Evolutionary conservation across 2,888 invertebrate species (phyloP), one percentile per base, ranked within the genome.

Genomic region (Hypomecis atomaria): DNA sequence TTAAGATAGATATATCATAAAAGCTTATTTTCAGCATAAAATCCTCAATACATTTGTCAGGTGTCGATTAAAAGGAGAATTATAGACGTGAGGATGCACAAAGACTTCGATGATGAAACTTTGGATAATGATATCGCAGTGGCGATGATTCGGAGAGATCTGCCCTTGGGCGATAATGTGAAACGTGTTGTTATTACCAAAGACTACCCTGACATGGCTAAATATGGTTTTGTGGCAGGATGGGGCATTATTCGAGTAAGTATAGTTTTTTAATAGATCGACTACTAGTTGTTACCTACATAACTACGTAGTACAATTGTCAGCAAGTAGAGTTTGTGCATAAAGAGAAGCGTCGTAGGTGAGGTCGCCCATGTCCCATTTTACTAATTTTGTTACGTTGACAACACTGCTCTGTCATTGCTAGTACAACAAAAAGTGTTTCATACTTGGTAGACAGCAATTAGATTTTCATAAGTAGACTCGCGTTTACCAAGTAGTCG

Each of bases 181-280:
- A 78, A 81, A 63, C 71, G 83, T 4, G 73, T 84, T 5, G 73
- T 79, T n/a, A 64, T 85, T 4, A 67, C 59, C 38, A 67, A 49
- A 4, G 62, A 43, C 5, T 73, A 65, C 34, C 73, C 74, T 10
- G 36, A 33, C 0, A 40, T 60, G 2, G 44, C 58, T 0, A 38
- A 38, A 1, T n/a, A 53, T 0, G 82, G 69, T 6, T 38, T 45
- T 1, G 70, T 83, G 1, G 83, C 84, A 6, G 87, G 86, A 0
- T 87, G 87, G 86, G 87, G 86, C 0, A 5, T 77, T 4, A 59
- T 72, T 9, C 60, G 81, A 59, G 86, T 86, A 64, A 79, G 84
- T 75, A 1, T 3, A 23, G n/a, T 23, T 44, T 38, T 10, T 37
- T 8, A 58, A 23, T 43, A 43, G 3, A n/a, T 9, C 10, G 7